phyloP scores from a whole-genome alignment of 2,888 invertebrate species.

The Corbicula japonica region DNA sequence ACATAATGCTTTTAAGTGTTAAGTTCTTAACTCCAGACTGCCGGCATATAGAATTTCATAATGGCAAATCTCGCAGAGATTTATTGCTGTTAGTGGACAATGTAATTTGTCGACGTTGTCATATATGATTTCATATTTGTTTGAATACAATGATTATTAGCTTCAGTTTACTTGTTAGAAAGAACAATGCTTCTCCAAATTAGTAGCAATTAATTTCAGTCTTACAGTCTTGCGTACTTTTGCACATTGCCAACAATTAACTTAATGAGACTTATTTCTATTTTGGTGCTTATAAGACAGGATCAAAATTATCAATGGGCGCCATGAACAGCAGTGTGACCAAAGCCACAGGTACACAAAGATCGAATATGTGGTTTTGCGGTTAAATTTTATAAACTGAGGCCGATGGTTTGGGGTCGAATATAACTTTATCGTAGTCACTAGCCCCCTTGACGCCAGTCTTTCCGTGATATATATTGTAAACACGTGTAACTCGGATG shows the following conservation, averaged over 20 bases:
- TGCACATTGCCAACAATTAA: too few relatives aligned
- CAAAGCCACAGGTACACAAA: slow-evolving; percentile 10
- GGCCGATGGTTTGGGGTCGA: neutral
- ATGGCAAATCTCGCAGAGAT: slow-evolving; percentile 25
- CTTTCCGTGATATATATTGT: slow-evolving; percentile 19
- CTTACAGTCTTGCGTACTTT: too few relatives aligned
- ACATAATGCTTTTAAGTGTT: too few relatives aligned
- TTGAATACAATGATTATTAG: neutral
- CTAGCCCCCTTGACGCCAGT: slow-evolving; percentile 23
- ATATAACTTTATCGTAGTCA: slow-evolving; percentile 12
- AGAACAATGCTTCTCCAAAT: too few relatives aligned
- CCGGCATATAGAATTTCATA: slow-evolving; percentile 24
- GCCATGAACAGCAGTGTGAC: too few relatives aligned
- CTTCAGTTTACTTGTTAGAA: too few relatives aligned
- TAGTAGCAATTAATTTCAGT: too few relatives aligned
- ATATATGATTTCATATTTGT: slow-evolving; percentile 13
- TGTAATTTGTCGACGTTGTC: slow-evolving; percentile 1
- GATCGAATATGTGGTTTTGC: slow-evolving; percentile 17
- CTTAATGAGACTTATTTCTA: too few relatives aligned
- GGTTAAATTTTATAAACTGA: slow-evolving; percentile 5
- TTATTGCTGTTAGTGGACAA: neutral
- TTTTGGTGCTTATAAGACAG: too few relatives aligned
- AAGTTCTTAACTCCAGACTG: too few relatives aligned
- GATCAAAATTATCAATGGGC: too few relatives aligned
- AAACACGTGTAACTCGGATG: slow-evolving; percentile 15